Evolutionary conservation across 1,140 invertebrate genomes (phyloP), one percentile per base, ranked within the genome.

Genomic region (Microplitis demolitor): DNA sequence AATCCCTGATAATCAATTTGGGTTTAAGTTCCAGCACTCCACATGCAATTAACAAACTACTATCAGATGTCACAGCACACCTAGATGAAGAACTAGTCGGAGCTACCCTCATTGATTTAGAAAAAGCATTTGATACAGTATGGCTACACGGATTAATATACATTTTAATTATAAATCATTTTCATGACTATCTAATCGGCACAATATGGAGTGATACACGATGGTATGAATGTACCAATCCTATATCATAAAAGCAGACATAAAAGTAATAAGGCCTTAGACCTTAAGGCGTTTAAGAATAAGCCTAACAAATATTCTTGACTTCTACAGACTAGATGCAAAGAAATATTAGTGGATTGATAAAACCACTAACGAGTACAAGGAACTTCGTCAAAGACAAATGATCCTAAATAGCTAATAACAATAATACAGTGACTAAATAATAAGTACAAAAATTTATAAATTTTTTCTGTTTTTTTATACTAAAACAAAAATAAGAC

Each of bases 61-160:
- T 72, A 9, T 72, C 69, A 8, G 74, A 75, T 56, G 5, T 56
- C 4, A 68, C 62, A 31, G 45, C n/a, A 3, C 13, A 58, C 3
- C 4, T 71, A 0, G 9, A 71, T 4, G 31, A 53, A 14, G 45
- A 66, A 11, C 31, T 71, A 14, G 35, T 75, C 11, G 73, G 69
- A n/a, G 73, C 70, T 11, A 60, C 16, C 1, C 60, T 72, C 3
- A 24, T 72, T 31, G 73, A 74, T 35, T 39, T 72, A 1, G 69
- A 72, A 39, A 73, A 73, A 37, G 69, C 73, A 0, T 77, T 77
- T 14, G 76, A 77, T 39, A 64, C 74, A 0, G 76, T 77, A 0
- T 75, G 76, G 74, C 35, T 71, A 4, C 13, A 74, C 4, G 79
- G 78, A 1, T 35, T 82, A 31, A 69, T 81, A 0, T 73, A 64